A percentile compares a stretch with the other conserved stretches of the same genome.
Conservation (phyloP, 2,888 invertebrate species). For the Pristionchus maxplancki region DNA sequence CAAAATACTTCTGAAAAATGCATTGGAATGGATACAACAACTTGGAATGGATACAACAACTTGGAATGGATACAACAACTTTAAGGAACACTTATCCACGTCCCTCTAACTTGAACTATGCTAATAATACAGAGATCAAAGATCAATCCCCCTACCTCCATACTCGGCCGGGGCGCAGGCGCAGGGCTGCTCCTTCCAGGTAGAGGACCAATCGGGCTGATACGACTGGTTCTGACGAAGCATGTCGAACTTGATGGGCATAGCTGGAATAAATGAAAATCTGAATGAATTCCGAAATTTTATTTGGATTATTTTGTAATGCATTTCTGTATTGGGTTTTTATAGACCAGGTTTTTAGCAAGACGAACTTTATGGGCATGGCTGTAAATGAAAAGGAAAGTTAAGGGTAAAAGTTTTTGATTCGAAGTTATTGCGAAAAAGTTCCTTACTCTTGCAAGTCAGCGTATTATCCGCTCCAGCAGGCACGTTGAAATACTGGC, state of each 20-base stretch:
- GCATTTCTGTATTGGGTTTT: background rate
- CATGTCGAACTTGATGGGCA: slow-evolving; percentile 66
- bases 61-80: too few relatives aligned
- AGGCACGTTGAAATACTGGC: slow-evolving; percentile 68
- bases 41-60: too few relatives aligned
- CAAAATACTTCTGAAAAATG: too few relatives aligned
- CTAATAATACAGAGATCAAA: background rate
- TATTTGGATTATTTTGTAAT: background rate
- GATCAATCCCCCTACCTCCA: slow-evolving; percentile 57
- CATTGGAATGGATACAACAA: too few relatives aligned
- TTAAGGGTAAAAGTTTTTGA: too few relatives aligned
- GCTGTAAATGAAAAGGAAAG: background rate
- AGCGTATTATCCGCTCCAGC: slow-evolving; percentile 58
- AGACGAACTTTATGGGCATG: background rate
- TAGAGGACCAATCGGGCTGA: slow-evolving; percentile 70
- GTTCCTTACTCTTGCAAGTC: slow-evolving; percentile 61
- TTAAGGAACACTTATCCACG: too few relatives aligned
- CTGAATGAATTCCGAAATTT: too few relatives aligned
- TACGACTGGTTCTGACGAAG: slow-evolving; percentile 66
- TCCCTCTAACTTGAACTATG: too few relatives aligned
- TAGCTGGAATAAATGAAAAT: slow-evolving; percentile 54
- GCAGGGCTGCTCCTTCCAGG: slow-evolving; percentile 70
- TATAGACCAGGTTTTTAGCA: background rate
- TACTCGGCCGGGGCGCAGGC: slow-evolving; percentile 73
- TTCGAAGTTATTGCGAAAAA: too few relatives aligned